Base-by-base conservation (phyloP, 2,888 invertebrate species). In the Acleris cristana region DNA sequence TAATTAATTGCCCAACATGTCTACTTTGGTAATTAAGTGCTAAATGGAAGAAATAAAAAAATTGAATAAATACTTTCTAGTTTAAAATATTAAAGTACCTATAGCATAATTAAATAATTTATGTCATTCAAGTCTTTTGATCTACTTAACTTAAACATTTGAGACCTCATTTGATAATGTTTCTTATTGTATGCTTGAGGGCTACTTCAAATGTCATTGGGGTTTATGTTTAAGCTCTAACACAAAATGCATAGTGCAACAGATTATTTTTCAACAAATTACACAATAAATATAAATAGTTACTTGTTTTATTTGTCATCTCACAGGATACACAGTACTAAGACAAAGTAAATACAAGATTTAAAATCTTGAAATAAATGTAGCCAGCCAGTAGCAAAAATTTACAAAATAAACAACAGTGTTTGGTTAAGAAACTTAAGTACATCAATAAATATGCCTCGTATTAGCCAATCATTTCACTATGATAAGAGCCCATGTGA, bases 341-440 rank as follows among this genome's bases (percentile, higher is more conserved):
- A 34, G 34, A 34, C 34, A 10, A 12, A 34, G 7, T 7, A 34
- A 34, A 40, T 40, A 40, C 12, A 14, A 40, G 12, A 12, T 14
- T 12, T 34, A 34, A 40, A 14, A 40, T 40, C 14, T 40, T 40
- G 40, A n/a, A 48, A 48, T 18, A 48, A 48, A 16, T 2, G 8
- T 48, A 7, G 48, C 18, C 45, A 16, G 14, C 34, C 40, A 48
- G 48, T 18, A 16, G 12, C 7, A n/a, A 45, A 30, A 44, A 48
- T 48, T 19, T 57, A 52, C 3, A 53, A 45, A 60, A 62, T 51
- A 49, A 65, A 60, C 49, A 52, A 55, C 18, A 60, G 44, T 21
- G 21, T 51, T 30, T 34, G 40, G 53, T 51, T 66, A 52, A 61
- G 45, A 61, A 61, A 62, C 30, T 52, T 66, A 66, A 66, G 66